Evolutionary conservation across 2,797 vertebrate species (phyloP), one percentile per base, ranked within the genome.

Genomic region (Sebastes oblongus): DNA sequence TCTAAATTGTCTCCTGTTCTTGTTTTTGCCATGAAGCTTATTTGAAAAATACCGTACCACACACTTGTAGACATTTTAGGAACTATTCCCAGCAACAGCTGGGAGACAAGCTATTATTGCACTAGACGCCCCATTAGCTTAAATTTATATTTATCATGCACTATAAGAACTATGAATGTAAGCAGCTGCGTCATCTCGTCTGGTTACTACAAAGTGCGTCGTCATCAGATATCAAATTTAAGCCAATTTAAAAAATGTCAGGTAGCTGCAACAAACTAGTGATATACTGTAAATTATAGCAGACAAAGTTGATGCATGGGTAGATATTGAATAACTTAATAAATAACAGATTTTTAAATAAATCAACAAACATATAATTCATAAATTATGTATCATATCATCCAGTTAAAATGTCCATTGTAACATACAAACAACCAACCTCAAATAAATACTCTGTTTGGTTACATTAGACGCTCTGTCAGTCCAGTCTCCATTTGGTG

Each of bases 81-180:
- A 83, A 89, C 84, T 85, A 69, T 80, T 83, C 72, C 82, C 85
- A 66, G 66, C 34, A 60, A 67, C 66, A 83, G 80, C 86, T 84
- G 73, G 52, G 80, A 85, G 68, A 80, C 42, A 74, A 86, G 72
- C 72, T 72, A 74, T 78, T 81, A 90, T 84, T 81, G 75, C 87
- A 91, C 81, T 79, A 81, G 80, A 90, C 83, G 84, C 83, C 83
- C 78, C 80, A 76, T 88, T 72, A 87, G 68, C 77, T 59, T 72
- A 66, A 72, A 89, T 89, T 79, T 83, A 89, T 91, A 86, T 80
- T 79, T 3, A 88, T 75, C 91, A 93, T 93, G 92, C 92, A 88
- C 86, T 82, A 89, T 67, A 86, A 71, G 66, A 89, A 83, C 90
- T 82, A 85, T 64, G 82, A 78, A 86, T 70, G 66, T 80, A 87